Evolutionary conservation across 2,113 vertebrate species (phyloP), one percentile per base, ranked within the genome.

Genomic region (Corvus moneduloides): DNA sequence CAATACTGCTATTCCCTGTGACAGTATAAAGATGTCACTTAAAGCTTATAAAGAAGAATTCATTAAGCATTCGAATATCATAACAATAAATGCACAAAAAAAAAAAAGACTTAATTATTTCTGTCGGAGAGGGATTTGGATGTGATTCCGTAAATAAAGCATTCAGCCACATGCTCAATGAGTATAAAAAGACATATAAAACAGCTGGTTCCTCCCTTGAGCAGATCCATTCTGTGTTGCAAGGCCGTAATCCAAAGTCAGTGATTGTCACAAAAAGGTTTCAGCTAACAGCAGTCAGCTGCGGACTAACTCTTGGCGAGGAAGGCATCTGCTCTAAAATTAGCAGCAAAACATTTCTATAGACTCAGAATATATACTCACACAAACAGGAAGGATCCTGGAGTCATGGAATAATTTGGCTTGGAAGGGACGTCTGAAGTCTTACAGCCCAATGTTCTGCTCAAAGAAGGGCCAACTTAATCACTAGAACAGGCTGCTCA

Each of bases 121-220:
- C 67, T 80, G 35, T 75, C 26, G 43, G 35, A 78, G 73, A 68
- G 30, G 30, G 21, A 85, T 91, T 83, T 96, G 84, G 62, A 89
- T 80, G 46, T 32, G 43, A 76, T 76, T 91, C 61, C 73, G 74
- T 77, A 89, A 95, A 93, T 49, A 79, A 93, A 78, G 32, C 55
- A 16, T 55, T 43, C 33, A 87, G 49, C 71, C 87, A 91, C 89
- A 83, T 79, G 67, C 71, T 87, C 74, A 82, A 43, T 66, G n/a
- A 76, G 30, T 69, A 87, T 58, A 83, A 79, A 95, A 96, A 89
- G 71, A 69, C 41, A n/a, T 79, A 66, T 30, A 58, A 84, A 89
- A 91, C 91, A 94, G 62, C 84, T 79, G 78, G 81, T 73, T 91
- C 55, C 46, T 85, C 84, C 66, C 87, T 73, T 64, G 35, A 91